phyloP scores from a whole-genome alignment of 2,113 vertebrate genomes.

The Sminthopsis crassicaudata region DNA sequence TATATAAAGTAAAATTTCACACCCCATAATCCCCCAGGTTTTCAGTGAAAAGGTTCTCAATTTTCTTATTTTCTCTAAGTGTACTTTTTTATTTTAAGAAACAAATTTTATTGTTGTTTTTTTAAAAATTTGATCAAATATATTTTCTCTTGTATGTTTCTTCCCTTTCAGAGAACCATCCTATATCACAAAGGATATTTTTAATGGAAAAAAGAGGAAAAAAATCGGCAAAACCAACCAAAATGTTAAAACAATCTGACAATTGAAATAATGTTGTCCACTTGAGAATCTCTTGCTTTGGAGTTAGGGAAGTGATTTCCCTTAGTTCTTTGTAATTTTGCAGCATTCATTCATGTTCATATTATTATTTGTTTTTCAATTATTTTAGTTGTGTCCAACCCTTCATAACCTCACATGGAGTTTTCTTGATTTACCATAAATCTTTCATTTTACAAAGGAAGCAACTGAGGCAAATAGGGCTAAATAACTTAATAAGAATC shows the following conservation, averaged over 20 bases:
- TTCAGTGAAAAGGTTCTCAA: neutral
- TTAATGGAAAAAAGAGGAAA: neutral
- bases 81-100: neutral
- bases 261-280: neutral
- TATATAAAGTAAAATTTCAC: neutral
- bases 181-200: neutral
- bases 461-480: neutral
- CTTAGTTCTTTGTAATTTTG: neutral
- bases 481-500: neutral
- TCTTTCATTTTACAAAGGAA: too few relatives aligned
- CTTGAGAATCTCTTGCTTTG: neutral
- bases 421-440: too few relatives aligned
- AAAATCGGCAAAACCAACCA: neutral
- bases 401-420: too few relatives aligned
- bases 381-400: too few relatives aligned
- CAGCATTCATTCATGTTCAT: neutral
- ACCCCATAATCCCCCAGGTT: neutral
- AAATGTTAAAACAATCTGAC: neutral
- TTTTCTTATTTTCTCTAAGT: neutral
- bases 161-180: neutral
- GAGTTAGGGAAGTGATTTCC: neutral
- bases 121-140: neutral
- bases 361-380: too few relatives aligned
- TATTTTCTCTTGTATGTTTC: neutral
- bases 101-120: neutral